Conservation (phyloP, 2,888 invertebrate species). For the Seira sanloemensis region DNA sequence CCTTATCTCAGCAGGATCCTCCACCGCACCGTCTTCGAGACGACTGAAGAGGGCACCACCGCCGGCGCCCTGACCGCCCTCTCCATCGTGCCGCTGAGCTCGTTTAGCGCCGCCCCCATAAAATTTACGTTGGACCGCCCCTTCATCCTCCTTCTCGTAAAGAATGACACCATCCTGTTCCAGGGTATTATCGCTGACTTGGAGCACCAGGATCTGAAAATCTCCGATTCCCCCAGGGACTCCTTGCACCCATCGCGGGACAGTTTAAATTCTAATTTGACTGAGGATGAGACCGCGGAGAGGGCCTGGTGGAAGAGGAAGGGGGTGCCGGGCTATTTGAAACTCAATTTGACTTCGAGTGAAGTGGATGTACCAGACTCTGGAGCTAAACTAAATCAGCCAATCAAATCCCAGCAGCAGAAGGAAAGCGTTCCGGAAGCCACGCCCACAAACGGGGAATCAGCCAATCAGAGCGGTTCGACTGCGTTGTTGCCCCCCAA, state of each 20-base stretch:
- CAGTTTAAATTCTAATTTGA: neutral
- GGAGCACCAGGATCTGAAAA: neutral
- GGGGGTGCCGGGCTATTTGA: constrained; percentile 24
- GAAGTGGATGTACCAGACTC: neutral
- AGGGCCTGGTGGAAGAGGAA: constrained; percentile 34
- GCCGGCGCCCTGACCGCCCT: constrained; percentile 23
- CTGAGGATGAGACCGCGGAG: neutral
- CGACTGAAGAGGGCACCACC: constrained; percentile 32
- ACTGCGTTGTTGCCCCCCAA: neutral
- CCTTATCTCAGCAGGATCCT: constrained; percentile 22
- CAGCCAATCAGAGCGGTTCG: neutral
- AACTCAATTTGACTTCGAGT: neutral
- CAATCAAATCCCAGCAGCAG: neutral
- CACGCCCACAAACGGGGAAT: neutral
- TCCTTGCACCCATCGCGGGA: neutral
- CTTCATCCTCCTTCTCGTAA: constrained; percentile 21
- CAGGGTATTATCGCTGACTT: constrained; percentile 30
- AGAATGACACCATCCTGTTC: constrained; percentile 27
- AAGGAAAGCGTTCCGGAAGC: neutral
- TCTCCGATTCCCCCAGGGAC: neutral
- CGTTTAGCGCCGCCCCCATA: neutral
- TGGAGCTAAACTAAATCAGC: neutral
- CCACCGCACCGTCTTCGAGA: constrained; percentile 42
- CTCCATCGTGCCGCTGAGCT: constrained; percentile 24
- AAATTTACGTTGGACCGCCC: constrained; percentile 27